Evolutionary conservation across 2,113 vertebrate species (phyloP).

Genomic region (Mesoclemmys tuberculata): DNA sequence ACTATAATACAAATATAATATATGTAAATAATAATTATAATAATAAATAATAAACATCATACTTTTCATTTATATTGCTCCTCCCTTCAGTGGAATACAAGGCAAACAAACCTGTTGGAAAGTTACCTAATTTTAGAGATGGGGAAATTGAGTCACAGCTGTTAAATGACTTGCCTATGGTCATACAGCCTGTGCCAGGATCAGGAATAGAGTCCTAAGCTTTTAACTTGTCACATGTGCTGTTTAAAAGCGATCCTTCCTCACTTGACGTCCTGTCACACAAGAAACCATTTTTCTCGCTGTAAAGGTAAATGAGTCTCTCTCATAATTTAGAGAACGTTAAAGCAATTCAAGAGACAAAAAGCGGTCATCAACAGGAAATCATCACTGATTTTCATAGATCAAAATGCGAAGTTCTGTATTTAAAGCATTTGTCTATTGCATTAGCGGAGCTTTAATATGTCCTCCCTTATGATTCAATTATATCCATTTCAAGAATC

Average conservation of each 20-base stretch:
- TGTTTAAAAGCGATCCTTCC: not conserved
- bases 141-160: not conserved
- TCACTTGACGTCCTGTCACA: not conserved
- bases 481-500: fast-evolving
- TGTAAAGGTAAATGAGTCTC: not conserved
- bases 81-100: not conserved
- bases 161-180: not conserved
- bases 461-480: not conserved
- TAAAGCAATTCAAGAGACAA: not conserved
- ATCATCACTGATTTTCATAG: not conserved
- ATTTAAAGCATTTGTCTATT: not conserved
- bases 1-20: no score
- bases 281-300: fast-evolving
- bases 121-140: not conserved
- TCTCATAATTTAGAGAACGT: fast-evolving
- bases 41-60: not conserved
- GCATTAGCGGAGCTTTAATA: not conserved
- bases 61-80: not conserved
- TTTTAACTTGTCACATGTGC: not conserved
- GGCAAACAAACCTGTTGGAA: not conserved
- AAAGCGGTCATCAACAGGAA: not conserved
- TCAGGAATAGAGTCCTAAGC: not conserved
- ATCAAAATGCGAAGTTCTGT: not conserved
- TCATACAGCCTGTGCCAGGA: not conserved
- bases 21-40: not conserved